Evolutionary conservation across 2,797 vertebrate species (phyloP), one percentile per base, ranked within the genome.

Genomic region (Phoebastria nigripes): DNA sequence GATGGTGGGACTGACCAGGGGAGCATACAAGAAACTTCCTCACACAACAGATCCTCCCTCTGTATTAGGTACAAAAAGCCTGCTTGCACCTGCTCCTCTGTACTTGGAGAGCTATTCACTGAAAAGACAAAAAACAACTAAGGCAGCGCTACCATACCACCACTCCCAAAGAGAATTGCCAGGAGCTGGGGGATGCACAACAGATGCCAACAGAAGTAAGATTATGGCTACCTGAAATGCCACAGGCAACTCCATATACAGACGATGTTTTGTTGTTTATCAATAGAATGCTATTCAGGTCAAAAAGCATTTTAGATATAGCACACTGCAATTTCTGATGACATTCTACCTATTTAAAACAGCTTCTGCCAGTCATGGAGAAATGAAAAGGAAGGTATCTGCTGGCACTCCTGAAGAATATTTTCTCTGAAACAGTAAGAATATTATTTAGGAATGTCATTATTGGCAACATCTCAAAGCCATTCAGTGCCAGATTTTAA

Each of bases 361-460:
- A 82, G 77, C 59, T 79, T 95, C 74, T 93, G 67, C 63, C 82
- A 87, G 63, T 70, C 51, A 74, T 4, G 6, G 39, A 67, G 37
- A 76, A 94, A 82, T 59, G 6, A 92, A 94, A 92, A 86, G 70
- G 31, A 89, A 86, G 35, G 21, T 24, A 12, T 35, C 33, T 92
- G 37, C 46, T 85, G 55, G 62, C 54, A 87, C 49, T 82, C 66
- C 37, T 37, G 37, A 37, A 37, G 37, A 37, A 37, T 31, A 39
- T 28, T 87, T 69, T 95, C 69, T 78, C 81, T 89, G 52, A 94
- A 94, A 35, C 46, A 69, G 78, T 52, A 89, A 88, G 66, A 94
- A 51, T 82, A 94, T 94, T 93, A 82, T 89, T 95, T 92, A 85
- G n/a, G 67, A 92, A 93, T 85, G 74, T 77, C 65, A 91, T 74